These are phyloP conservation scores for Turritopsis rubra DNA, from an alignment of 30 jellyfish, hydroid and myxozoan species.

Conservation along the genomic window DNA sequence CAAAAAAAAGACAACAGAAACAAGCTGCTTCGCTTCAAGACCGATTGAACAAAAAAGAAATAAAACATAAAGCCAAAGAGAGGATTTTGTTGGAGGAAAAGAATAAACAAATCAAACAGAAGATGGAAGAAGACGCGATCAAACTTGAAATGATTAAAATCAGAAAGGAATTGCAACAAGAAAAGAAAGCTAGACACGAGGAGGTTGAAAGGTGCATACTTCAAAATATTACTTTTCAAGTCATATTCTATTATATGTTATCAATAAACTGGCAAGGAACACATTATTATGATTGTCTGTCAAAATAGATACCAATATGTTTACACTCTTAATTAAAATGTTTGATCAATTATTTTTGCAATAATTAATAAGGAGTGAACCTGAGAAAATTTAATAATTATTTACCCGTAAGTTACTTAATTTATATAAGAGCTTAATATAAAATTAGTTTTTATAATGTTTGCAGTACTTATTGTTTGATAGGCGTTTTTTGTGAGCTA, in stretches of 20 bases:
- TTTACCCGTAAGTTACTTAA: no score
- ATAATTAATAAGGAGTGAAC: no score
- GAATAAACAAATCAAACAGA: slow-evolving; percentile 31
- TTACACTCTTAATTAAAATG: no score
- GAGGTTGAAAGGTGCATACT: slow-evolving; percentile 49
- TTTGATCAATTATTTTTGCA: no score
- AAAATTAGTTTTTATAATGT: no score
- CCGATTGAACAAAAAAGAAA: slow-evolving; percentile 44
- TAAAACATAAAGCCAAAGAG: slow-evolving; percentile 55
- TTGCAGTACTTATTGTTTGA: no score
- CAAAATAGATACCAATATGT: no score
- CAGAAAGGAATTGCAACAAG: slow-evolving; percentile 80
- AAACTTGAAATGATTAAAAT: slow-evolving; percentile 69
- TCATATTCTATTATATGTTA: background rate
- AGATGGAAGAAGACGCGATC: slow-evolving; percentile 66
- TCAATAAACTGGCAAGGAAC: no score
- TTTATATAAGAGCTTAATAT: no score
- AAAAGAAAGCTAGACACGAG: slow-evolving; percentile 33
- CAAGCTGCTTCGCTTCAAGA: slow-evolving; percentile 25
- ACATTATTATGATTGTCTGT: no score
- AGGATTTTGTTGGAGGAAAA: slow-evolving; percentile 68
- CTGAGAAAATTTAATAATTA: no score
- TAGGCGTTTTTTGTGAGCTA: no score
- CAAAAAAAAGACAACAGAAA: slow-evolving; percentile 43
- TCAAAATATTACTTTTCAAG: background rate